phyloP scores from a whole-genome alignment of 2,888 invertebrate genomes.

The Euplagia quadripunctaria region DNA sequence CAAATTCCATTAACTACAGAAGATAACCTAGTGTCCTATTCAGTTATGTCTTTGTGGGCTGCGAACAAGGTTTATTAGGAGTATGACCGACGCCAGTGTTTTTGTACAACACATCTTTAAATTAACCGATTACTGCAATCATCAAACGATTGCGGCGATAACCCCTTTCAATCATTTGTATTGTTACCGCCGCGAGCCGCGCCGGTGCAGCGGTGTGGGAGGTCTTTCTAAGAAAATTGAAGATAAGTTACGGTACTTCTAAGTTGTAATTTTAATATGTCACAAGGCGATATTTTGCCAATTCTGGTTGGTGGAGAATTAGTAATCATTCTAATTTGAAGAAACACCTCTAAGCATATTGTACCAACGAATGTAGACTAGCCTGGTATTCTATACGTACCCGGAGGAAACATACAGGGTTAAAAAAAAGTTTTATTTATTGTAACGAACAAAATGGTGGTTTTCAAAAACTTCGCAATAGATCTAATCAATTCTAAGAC shows the following conservation, averaged over 20 bases:
- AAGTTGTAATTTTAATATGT: not conserved
- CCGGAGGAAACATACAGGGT: too few relatives aligned
- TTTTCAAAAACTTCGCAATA: too few relatives aligned
- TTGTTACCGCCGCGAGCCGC: not conserved
- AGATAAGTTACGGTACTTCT: not conserved
- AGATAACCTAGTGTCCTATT: not conserved
- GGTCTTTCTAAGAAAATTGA: not conserved
- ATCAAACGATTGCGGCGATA: constrained; percentile 11
- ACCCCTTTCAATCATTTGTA: constrained; percentile 7
- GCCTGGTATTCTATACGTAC: too few relatives aligned
- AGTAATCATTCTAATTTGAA: not conserved
- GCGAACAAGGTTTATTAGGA: not conserved
- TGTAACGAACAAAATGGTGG: too few relatives aligned
- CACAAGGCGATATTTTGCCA: not conserved
- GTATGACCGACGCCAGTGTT: not conserved
- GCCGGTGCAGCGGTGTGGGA: not conserved
- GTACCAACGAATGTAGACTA: too few relatives aligned
- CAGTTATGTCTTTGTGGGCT: too few relatives aligned
- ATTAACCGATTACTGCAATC: constrained; percentile 6
- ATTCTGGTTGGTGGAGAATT: not conserved
- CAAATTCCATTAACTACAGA: not conserved
- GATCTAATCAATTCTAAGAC: too few relatives aligned
- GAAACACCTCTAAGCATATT: too few relatives aligned
- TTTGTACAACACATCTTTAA: not conserved
- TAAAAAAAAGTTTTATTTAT: too few relatives aligned